Evolutionary conservation across 1,140 invertebrate species (phyloP).

Genomic region (Ceratoteleas bidentatus): DNA sequence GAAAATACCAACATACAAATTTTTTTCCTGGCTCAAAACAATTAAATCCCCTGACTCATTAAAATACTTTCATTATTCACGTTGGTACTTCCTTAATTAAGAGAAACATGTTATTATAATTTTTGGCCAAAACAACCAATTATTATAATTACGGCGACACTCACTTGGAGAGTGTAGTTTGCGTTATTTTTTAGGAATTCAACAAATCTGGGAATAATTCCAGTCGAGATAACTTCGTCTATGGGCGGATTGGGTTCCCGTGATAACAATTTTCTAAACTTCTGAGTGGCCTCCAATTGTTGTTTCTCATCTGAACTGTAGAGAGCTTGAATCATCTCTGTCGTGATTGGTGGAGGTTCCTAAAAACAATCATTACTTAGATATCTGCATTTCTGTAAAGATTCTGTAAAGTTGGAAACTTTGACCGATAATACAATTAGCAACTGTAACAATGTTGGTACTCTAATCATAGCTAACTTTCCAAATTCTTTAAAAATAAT

Average conservation of each 20-base stretch:
- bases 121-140: constrained; percentile 9
- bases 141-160: background rate
- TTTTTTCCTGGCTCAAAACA: too few species aligned
- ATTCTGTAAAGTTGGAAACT: too few species aligned
- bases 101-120: background rate
- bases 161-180: constrained; percentile 93
- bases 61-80: background rate
- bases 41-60: too few species aligned
- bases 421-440: too few species aligned
- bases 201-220: constrained; percentile 97
- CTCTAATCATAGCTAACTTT: too few species aligned
- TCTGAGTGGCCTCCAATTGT: constrained; percentile 95
- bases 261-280: constrained; percentile 96
- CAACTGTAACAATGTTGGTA: too few species aligned
- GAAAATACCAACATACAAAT: too few species aligned
- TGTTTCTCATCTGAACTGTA: constrained; percentile 91
- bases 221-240: constrained; percentile 98
- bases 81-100: background rate
- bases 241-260: constrained; percentile 98
- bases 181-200: constrained; percentile 93
- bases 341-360: constrained; percentile 83
- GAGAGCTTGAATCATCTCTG: constrained; percentile 91
- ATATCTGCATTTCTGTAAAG: too few species aligned
- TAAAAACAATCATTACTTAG: constrained; percentile 16
- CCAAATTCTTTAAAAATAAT: too few species aligned